Base-by-base conservation (phyloP, 2,888 invertebrate species). In the Lagria hirta region DNA sequence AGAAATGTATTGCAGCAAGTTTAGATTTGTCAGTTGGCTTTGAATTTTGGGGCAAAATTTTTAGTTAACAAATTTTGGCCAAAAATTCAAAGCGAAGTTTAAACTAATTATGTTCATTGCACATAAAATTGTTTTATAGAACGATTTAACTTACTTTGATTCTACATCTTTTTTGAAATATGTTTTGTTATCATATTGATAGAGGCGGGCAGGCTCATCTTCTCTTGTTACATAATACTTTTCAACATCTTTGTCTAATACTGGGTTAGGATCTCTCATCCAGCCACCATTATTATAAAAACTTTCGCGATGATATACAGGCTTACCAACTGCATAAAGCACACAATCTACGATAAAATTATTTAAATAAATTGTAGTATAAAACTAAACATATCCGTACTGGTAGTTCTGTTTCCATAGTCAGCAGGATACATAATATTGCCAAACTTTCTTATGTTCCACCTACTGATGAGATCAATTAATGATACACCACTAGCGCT, bases 301-400 rank as follows among this genome's bases (percentile, higher is more conserved):
- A 48, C 87, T 86, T 51, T 78, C 83, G 17, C 88, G 82, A 65
- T 91, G 86, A 66, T 88, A 93, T 0, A 96, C 89, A 0, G 96
- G 94, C 62, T 94, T 96, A 0, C 96, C 96, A 29, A 97, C 89
- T 0, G 89, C 90, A 63, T 91, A 91, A 7, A 96, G 76, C 48
- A 87, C 82, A 63, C 94, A 94, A 69, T 88, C 95, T 71, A 44
- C 3, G 57, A 58, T 16, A 45, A n/a, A n/a, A n/a, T n/a, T n/a
- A n/a, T 32, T 30, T 28, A 37, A 13, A 10, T 2, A 26, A 16
- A 35, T 4, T 24, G 24, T 6, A 16, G n/a, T n/a, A n/a, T n/a
- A n/a, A n/a, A n/a, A n/a, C n/a, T n/a, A n/a, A n/a, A n/a, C n/a
- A n/a, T n/a, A n/a, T 1, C 27, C 52, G 60, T 56, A 77, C 77